These are phyloP conservation scores for Eciton burchellii DNA, from an alignment of 1,140 invertebrate genomes.

Conservation along the genomic window DNA sequence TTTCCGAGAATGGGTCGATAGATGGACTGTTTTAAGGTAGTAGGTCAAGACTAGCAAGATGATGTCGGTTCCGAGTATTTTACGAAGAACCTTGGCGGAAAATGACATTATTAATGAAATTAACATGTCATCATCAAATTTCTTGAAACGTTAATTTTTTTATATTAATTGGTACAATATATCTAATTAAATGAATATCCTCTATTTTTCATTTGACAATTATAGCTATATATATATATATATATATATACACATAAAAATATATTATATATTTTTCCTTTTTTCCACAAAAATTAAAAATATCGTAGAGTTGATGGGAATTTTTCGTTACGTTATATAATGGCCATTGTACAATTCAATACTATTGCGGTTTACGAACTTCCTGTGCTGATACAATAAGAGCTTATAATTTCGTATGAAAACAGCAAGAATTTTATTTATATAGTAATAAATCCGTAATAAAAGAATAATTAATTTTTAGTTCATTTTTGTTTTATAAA, in stretches of 20 bases:
- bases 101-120: not conserved
- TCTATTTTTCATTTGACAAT: no score
- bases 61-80: conserved; percentile 37
- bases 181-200: no score
- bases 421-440: no score
- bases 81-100: conserved; percentile 21
- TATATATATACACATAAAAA: no score
- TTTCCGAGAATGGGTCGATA: conserved; percentile 9
- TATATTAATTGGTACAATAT: not conserved
- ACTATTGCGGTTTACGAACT: conserved; percentile 4
- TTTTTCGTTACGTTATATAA: not conserved
- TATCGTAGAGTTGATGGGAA: not conserved
- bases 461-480: no score
- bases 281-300: no score
- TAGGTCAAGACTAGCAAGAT: conserved; percentile 74
- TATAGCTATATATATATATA: no score
- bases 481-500: no score
- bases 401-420: not conserved
- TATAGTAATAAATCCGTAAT: no score
- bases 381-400: not conserved
- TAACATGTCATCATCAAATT: not conserved
- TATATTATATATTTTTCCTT: no score
- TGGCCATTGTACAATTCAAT: not conserved
- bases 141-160: not conserved
- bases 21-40: conserved; percentile 45